These are phyloP conservation scores for Conus betulinus DNA, from an alignment of 1,140 invertebrate genomes.

Conservation along the genomic window DNA sequence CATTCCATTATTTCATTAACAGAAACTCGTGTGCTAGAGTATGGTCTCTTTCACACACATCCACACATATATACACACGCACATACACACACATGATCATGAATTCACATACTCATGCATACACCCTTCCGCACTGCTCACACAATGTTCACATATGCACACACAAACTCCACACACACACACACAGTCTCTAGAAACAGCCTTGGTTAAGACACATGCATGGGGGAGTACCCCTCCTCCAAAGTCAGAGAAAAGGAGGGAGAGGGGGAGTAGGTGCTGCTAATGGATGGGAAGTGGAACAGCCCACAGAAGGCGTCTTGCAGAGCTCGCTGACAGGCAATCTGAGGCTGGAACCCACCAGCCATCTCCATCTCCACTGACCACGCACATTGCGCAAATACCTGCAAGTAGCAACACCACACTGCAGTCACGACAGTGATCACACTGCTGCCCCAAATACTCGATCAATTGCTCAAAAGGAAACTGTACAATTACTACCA, in stretches of 20 bases:
- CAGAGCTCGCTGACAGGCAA: conserved; percentile 91
- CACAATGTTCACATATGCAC: not conserved
- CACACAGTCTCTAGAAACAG: too few relatives aligned
- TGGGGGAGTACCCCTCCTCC: not conserved
- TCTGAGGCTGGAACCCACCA: conserved; percentile 88
- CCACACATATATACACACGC: not conserved
- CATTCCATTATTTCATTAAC: too few relatives aligned
- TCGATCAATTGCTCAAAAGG: conserved; percentile 1
- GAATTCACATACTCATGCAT: conserved; percentile 15
- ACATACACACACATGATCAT: conserved; percentile 34
- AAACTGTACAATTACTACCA: not conserved
- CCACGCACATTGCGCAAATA: conserved; percentile 87
- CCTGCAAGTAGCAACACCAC: conserved; percentile 39
- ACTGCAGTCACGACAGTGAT: not conserved
- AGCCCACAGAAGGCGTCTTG: conserved; percentile 93
- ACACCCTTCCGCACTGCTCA: conserved; percentile 11
- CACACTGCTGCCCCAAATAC: too few relatives aligned
- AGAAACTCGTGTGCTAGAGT: too few relatives aligned
- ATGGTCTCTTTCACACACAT: too few relatives aligned
- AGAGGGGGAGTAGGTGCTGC: not conserved
- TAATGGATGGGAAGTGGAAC: conserved; percentile 71
- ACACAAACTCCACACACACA: not conserved
- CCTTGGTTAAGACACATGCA: conserved; percentile 19
- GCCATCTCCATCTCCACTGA: conserved; percentile 86
- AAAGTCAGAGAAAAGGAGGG: not conserved